Evolutionary conservation across 2,797 vertebrate genomes (phyloP).

Genomic region (Crenuchus spilurus): DNA sequence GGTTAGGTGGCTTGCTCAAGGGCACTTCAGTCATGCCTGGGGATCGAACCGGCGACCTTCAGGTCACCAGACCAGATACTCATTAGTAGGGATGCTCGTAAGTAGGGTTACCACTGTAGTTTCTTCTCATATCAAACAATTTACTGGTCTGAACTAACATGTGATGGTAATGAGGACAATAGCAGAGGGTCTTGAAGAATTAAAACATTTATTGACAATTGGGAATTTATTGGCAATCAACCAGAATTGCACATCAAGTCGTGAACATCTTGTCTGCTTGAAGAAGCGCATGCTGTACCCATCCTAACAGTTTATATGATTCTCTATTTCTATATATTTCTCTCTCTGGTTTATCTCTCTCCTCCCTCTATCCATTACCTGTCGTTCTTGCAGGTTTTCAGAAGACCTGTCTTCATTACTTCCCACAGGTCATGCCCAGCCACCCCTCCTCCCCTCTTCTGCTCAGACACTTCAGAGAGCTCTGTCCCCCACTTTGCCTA

Average conservation of each 20-base stretch:
- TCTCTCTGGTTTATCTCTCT: conserved; percentile 3
- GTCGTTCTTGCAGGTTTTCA: conserved; percentile 72
- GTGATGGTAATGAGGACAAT: no score
- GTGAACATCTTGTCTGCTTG: neutral
- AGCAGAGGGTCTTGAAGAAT: no score
- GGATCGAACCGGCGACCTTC: no score
- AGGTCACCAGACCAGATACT: no score
- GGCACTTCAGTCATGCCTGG: no score
- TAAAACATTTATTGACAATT: no score
- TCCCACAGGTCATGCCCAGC: conserved; percentile 72
- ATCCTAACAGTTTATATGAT: neutral
- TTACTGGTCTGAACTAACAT: no score
- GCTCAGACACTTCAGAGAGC: conserved; percentile 72
- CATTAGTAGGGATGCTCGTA: no score
- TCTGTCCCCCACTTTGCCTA: conserved; percentile 73
- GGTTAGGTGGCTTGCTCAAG: no score
- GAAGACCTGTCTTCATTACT: conserved; percentile 71
- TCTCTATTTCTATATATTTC: neutral
- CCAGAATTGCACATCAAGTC: neutral
- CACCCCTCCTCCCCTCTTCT: conserved; percentile 75
- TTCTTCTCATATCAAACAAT: no score
- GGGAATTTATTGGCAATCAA: no score
- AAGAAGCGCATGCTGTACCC: neutral
- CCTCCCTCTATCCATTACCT: conserved; percentile 10
- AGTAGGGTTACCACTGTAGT: no score